phyloP scores from a whole-genome alignment of 2,113 vertebrate genomes.

The Rhea americana region DNA sequence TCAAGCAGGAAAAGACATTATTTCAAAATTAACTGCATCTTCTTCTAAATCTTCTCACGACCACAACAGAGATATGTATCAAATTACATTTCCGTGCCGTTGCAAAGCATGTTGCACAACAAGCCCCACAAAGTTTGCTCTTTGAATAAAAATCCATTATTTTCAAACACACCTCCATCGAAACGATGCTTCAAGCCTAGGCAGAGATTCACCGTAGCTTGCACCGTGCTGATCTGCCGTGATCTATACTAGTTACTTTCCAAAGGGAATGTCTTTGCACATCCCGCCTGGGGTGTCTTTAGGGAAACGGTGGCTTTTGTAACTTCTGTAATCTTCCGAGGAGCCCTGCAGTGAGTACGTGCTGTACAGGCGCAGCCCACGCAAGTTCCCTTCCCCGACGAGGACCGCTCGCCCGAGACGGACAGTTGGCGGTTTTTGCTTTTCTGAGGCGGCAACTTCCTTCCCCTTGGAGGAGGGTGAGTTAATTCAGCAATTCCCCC shows the following conservation, averaged over 20 bases:
- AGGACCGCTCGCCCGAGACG: rapidly evolving
- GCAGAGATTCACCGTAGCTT: neutral
- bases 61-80: neutral
- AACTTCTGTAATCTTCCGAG: neutral
- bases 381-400: neutral
- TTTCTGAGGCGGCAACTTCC: neutral
- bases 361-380: neutral
- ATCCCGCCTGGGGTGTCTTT: neutral
- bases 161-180: neutral
- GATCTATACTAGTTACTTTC: rapidly evolving
- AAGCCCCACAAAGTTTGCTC: neutral
- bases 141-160: neutral
- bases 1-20: neutral
- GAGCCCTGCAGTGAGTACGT: neutral
- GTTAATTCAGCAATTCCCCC: neutral
- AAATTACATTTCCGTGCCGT: rapidly evolving
- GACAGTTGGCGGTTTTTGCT: no score
- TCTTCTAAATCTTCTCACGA: neutral
- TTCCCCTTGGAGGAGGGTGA: neutral
- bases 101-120: neutral
- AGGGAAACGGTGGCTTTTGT: neutral
- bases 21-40: neutral
- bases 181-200: neutral
- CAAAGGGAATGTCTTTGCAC: rapidly evolving
- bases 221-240: neutral